A percentile compares a stretch with the other conserved stretches of the same genome.
Conservation (phyloP, 2,888 invertebrate genomes). For the Plemyria rubiginata region DNA sequence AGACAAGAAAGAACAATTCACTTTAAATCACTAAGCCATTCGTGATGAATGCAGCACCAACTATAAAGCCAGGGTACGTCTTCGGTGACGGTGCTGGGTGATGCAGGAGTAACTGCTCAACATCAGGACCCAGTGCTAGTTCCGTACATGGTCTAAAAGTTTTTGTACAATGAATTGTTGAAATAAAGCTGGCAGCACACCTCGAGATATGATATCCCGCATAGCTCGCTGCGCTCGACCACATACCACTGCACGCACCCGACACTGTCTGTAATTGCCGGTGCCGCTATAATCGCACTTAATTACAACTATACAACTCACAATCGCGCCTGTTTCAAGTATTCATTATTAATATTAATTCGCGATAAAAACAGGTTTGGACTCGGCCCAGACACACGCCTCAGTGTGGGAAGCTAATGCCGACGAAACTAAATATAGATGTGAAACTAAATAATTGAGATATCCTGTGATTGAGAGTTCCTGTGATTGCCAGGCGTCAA, state of each 20-base stretch:
- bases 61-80: too few species aligned
- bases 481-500: too few species aligned
- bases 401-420: slow-evolving; percentile 21
- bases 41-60: too few species aligned
- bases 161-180: neutral
- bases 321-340: slow-evolving; percentile 77
- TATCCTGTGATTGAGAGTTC: too few species aligned
- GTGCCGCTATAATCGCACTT: slow-evolving; percentile 77
- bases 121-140: too few species aligned
- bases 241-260: slow-evolving; percentile 39
- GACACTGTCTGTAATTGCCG: slow-evolving; percentile 72
- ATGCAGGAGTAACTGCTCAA: too few species aligned
- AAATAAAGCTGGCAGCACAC: neutral
- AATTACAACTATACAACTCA: slow-evolving; percentile 79
- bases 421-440: slow-evolving; percentile 17
- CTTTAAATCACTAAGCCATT: too few species aligned
- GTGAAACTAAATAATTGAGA: neutral
- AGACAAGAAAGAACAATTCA: too few species aligned
- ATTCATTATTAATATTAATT: slow-evolving; percentile 81
- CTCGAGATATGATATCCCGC: neutral
- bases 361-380: slow-evolving; percentile 75
- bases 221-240: slow-evolving; percentile 8
- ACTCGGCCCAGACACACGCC: slow-evolving; percentile 47
- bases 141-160: too few species aligned
- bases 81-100: too few species aligned